A percentile compares a stretch with the other conserved stretches of the same genome.
phyloP scores from a whole-genome alignment of 1,140 invertebrate genomes.

The Heliconius eleuchia region DNA sequence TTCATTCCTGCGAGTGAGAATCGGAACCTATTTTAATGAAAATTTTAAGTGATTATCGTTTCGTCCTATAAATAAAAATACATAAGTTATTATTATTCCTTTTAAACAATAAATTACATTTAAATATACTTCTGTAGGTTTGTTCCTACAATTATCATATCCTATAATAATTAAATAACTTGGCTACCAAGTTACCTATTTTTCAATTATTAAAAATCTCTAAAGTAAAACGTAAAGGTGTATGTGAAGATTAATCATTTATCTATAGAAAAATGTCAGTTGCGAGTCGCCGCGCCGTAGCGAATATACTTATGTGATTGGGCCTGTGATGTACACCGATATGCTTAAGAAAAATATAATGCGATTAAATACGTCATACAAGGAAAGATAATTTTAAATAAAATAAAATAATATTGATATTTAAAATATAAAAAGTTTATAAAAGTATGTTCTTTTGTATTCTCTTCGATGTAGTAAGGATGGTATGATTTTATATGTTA shows the following conservation, averaged over 20 bases:
- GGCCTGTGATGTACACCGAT: not conserved
- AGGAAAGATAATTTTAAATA: not conserved
- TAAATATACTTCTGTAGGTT: not conserved
- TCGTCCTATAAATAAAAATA: no score
- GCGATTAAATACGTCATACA: not conserved
- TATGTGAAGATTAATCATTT: not conserved
- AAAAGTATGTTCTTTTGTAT: no score
- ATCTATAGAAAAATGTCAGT: not conserved
- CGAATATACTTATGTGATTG: slow-evolving; percentile 33
- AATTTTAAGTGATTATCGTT: no score
- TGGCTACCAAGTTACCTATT: not conserved
- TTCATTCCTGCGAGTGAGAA: no score
- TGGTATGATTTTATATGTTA: no score
- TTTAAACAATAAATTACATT: not conserved
- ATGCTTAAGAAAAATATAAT: not conserved
- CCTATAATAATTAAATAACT: no score
- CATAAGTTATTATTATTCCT: no score
- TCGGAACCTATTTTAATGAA: no score
- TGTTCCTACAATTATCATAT: no score
- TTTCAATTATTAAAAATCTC: not conserved
- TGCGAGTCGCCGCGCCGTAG: slow-evolving; percentile 28
- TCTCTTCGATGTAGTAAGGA: no score
- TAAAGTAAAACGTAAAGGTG: not conserved
- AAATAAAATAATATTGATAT: not conserved
- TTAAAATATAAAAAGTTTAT: not conserved